A percentile compares a stretch with the other conserved stretches of the same genome.
phyloP scores from a whole-genome alignment of 2,888 invertebrate genomes.

The Anticlea derivata region DNA sequence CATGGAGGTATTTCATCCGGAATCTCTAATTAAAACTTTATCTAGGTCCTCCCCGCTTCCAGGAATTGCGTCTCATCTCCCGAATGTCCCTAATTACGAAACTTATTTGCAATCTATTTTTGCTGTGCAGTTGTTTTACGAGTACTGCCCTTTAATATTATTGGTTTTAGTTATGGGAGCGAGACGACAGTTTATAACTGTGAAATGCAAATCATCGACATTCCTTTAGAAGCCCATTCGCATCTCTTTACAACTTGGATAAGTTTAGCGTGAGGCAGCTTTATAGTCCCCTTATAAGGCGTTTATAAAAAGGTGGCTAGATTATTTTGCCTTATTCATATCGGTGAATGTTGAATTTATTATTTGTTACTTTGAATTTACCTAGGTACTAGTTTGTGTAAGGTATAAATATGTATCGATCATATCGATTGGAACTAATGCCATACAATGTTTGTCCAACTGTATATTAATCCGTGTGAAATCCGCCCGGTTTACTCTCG shows the following conservation, averaged over 20 bases:
- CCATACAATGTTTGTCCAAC: conserved; percentile 35
- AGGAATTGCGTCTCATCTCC: conserved; percentile 40
- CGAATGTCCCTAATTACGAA: conserved; percentile 32
- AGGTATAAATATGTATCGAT: conserved; percentile 31
- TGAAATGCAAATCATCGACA: conserved; percentile 44
- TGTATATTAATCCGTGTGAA: conserved; percentile 43
- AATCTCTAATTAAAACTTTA: conserved; percentile 83
- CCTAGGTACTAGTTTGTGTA: no score
- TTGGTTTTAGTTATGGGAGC: conserved; percentile 15
- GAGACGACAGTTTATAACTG: conserved; percentile 29
- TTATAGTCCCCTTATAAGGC: conserved; percentile 38
- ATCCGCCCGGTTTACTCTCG: conserved; percentile 34
- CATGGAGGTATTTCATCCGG: conserved; percentile 75
- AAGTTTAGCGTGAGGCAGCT: conserved; percentile 37
- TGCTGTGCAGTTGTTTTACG: neutral
- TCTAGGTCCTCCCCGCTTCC: conserved; percentile 61
- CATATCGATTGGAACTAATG: conserved; percentile 30
- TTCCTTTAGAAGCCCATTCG: conserved; percentile 29
- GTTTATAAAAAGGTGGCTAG: conserved; percentile 39
- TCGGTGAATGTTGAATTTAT: conserved; percentile 30
- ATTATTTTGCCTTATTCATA: conserved; percentile 40
- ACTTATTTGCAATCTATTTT: conserved; percentile 20
- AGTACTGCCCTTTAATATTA: conserved; percentile 11
- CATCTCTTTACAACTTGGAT: conserved; percentile 36
- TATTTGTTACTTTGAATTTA: conserved; percentile 30